phyloP scores from a whole-genome alignment of 1,140 invertebrate species.

The Carposina sasakii region DNA sequence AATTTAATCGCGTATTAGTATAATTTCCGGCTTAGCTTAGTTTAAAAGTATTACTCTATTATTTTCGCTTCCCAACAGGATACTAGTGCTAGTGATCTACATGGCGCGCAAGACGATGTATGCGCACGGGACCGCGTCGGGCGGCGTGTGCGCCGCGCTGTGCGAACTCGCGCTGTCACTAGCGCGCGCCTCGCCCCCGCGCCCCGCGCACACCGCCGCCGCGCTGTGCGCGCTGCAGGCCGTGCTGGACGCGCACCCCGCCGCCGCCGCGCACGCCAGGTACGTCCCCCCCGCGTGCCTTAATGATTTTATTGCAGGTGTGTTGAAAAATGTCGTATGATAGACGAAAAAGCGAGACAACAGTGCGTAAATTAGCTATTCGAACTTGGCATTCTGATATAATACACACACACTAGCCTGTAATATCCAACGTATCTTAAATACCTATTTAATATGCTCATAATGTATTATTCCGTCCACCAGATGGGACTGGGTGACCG shows the following conservation, averaged over 20 bases:
- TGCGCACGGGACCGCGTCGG: constrained; percentile 30
- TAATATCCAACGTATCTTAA: too few species aligned
- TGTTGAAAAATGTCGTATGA: too few species aligned
- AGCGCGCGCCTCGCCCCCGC: constrained; percentile 30
- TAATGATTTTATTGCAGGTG: too few species aligned
- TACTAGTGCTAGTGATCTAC: constrained; percentile 90
- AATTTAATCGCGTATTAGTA: too few species aligned
- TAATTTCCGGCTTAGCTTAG: too few species aligned
- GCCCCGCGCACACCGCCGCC: constrained; percentile 47
- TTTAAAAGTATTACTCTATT: background rate
- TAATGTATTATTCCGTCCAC: background rate
- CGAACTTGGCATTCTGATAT: too few species aligned
- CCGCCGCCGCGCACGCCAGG: constrained; percentile 18
- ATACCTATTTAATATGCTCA: too few species aligned
- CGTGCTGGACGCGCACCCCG: constrained; percentile 32
- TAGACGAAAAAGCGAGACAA: too few species aligned
- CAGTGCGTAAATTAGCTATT: too few species aligned
- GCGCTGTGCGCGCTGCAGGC: constrained; percentile 31
- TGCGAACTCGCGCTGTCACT: constrained; percentile 59
- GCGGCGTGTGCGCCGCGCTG: constrained; percentile 57
- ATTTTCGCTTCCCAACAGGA: constrained; percentile 71
- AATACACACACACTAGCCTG: too few species aligned
- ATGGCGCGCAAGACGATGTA: constrained; percentile 86
- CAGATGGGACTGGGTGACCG: constrained; percentile 88
- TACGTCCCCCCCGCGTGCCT: constrained; percentile 19